A percentile compares a stretch with the other conserved stretches of the same genome.
Evolutionary conservation across 2,113 vertebrate species (phyloP).

Genomic region (Phalacrocorax pelagicus): DNA sequence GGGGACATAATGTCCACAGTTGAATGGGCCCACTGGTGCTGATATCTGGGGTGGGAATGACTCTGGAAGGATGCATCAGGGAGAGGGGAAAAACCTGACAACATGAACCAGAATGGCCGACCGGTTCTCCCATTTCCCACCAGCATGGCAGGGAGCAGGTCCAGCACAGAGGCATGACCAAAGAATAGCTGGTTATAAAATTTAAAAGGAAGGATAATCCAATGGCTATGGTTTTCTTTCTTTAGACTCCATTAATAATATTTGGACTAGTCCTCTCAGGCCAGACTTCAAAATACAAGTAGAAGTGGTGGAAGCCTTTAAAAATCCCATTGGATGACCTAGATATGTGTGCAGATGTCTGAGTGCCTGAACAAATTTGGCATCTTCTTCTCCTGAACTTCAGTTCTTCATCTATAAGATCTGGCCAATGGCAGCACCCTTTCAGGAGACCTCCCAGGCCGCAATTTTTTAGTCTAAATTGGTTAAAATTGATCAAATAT

Average conservation of each 20-base stretch:
- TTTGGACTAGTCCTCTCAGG: background rate
- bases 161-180: background rate
- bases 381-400: background rate
- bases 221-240: background rate
- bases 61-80: background rate
- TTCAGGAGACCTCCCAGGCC: background rate
- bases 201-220: background rate
- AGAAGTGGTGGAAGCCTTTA: background rate
- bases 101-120: background rate
- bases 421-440: background rate
- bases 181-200: background rate
- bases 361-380: background rate
- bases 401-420: background rate
- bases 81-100: background rate
- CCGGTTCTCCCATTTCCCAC: background rate
- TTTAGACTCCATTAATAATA: background rate
- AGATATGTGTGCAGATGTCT: background rate
- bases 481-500: background rate
- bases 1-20: background rate
- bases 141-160: background rate
- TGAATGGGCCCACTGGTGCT: background rate
- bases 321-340: background rate
- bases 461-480: background rate
- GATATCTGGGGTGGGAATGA: background rate
- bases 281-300: background rate